Base-by-base conservation (phyloP, 1,140 invertebrate genomes). In the Rhagoletis zephyria region DNA sequence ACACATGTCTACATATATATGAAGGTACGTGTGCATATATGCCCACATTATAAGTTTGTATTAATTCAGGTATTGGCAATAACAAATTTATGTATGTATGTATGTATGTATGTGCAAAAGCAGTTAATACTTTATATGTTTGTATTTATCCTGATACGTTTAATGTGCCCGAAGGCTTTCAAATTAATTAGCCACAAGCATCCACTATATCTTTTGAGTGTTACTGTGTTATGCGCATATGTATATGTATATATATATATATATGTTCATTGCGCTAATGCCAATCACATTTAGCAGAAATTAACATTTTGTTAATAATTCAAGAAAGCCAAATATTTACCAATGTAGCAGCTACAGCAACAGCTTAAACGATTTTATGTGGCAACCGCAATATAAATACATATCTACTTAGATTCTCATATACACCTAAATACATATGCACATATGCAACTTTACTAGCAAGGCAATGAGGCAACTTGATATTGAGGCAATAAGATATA, bases 221-320 rank as follows among this genome's bases (percentile, higher is more conserved):
- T 65, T 16, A 0, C 1, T 86, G 5, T 65, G 30, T 30, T 30
- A 30, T 30, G 30, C 1, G 30, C 30, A 30, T 30, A 30, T 30
- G 30, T 64, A 3, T 59, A 45, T 70, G 67, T 74, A 6, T 30
- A 3, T 42, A 4, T 65, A 30, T 65, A 30, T 70, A 19, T 42
- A 30, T 70, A 42, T 42, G 0, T 30, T 42, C 6, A 6, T 77
- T 16, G 40, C n/a, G 4, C 81, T 42, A 40, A 19, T 85, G 30
- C 81, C 51, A 85, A 85, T 85, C 81, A 85, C 81, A 59, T 85
- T 85, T 63, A 63, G 56, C 85, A 86, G 81, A 85, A 86, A 86
- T 86, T 86, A 86, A 65, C 85, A 87, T 87, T 87, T 87, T 64
- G 86, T 87, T 70, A 87, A 87, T 87, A 87, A 87, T 87, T 87